Conservation (phyloP, 2,888 invertebrate species). For the Lycocerus yunnanus region DNA sequence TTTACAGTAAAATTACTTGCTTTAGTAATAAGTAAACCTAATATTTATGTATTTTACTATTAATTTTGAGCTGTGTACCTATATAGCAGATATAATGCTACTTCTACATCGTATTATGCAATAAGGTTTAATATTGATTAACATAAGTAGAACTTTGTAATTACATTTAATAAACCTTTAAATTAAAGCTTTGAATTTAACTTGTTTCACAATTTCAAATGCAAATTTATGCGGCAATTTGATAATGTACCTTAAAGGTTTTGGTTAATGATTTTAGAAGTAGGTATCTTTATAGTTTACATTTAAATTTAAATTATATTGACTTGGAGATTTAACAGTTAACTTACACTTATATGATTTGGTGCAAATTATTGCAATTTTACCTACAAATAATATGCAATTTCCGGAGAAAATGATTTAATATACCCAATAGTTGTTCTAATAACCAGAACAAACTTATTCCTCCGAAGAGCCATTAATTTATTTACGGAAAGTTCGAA, state of each 20-base stretch:
- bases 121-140: background rate
- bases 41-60: background rate
- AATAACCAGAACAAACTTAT: background rate
- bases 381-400: background rate
- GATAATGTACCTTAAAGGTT: slow-evolving; percentile 5
- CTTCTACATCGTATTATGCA: background rate
- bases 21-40: background rate
- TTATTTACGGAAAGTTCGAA: background rate
- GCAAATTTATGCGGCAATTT: slow-evolving; percentile 4
- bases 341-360: background rate
- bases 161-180: slow-evolving; percentile 2
- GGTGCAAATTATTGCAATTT: background rate
- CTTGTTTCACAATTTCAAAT: slow-evolving; percentile 2
- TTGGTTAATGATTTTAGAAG: slow-evolving; percentile 4
- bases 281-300: slow-evolving; percentile 2
- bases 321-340: background rate
- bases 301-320: slow-evolving; percentile 3
- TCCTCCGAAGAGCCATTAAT: background rate
- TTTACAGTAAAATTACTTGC: background rate
- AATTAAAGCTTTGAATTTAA: slow-evolving; percentile 3
- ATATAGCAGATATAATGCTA: background rate
- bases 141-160: slow-evolving; percentile 4
- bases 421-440: background rate
- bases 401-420: background rate
- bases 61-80: background rate